Percentiles rank a stretch among this genome's conserved stretches.
Conservation (phyloP, 2,797 vertebrate genomes). For the Poecile montanus region DNA sequence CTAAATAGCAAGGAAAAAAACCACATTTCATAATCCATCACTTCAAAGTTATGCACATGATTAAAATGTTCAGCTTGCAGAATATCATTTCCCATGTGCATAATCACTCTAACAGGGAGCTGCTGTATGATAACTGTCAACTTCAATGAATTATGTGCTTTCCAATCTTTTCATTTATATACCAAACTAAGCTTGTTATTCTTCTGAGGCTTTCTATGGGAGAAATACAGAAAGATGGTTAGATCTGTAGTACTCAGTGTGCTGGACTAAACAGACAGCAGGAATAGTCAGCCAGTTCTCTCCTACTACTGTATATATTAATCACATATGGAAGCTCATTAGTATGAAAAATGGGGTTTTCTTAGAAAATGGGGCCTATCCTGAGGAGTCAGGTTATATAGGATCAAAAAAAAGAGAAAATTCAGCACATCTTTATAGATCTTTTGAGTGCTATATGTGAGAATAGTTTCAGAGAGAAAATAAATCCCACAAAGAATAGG, state of each 20-base stretch:
- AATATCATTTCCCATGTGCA: constrained; percentile 53
- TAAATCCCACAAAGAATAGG: neutral
- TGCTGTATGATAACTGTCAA: constrained; percentile 67
- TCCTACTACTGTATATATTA: neutral
- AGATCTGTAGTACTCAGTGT: neutral
- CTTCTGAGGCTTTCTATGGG: neutral
- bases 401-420: neutral
- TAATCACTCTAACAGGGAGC: constrained; percentile 52
- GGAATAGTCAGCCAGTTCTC: neutral
- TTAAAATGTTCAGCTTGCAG: constrained; percentile 69
- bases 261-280: neutral
- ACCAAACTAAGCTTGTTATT: neutral
- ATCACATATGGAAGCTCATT: neutral
- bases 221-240: neutral
- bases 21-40: constrained; percentile 66
- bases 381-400: neutral
- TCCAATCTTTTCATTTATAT: constrained; percentile 48
- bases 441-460: neutral
- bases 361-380: neutral
- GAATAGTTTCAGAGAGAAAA: neutral
- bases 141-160: constrained; percentile 53
- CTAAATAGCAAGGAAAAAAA: constrained; percentile 55
- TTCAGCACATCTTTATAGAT: neutral
- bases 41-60: constrained; percentile 60
- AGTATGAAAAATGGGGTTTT: neutral